Conservation (phyloP, 2,797 vertebrate genomes). For the Liasis olivaceus region DNA sequence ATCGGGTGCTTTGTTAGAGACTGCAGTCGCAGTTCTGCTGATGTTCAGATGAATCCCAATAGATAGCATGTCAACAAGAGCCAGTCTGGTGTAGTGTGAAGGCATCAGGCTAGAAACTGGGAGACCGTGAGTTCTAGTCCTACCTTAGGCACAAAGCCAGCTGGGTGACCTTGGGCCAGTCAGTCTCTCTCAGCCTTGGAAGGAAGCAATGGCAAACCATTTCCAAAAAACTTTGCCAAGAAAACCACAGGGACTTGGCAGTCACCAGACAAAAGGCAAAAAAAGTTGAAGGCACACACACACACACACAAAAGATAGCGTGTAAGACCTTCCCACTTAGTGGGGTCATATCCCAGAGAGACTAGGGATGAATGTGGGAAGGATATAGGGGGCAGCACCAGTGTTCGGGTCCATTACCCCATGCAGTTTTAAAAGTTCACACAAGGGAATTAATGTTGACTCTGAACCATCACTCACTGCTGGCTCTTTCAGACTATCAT, state of each 20-base stretch:
- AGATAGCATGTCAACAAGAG: background rate
- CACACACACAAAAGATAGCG: background rate
- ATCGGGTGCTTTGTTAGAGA: background rate
- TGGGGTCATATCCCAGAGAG: background rate
- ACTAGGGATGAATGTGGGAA: background rate
- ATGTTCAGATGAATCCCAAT: background rate
- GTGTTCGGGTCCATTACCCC: background rate
- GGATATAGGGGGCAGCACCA: background rate
- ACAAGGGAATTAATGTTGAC: background rate
- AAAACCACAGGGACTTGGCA: background rate
- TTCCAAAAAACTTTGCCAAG: background rate
- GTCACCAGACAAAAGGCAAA: background rate
- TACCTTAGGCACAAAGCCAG: background rate
- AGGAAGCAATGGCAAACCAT: background rate
- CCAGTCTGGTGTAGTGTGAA: background rate
- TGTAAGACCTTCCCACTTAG: background rate
- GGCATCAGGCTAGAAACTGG: background rate
- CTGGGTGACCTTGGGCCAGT: background rate
- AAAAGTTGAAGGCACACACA: background rate
- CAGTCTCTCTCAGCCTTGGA: background rate
- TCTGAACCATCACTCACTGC: background rate
- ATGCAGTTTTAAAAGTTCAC: background rate
- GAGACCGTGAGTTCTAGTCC: background rate
- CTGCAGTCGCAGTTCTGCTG: background rate
- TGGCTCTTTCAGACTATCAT: background rate